Conservation (phyloP, 2,888 invertebrate genomes). For the Dinocampus coccinellae region DNA sequence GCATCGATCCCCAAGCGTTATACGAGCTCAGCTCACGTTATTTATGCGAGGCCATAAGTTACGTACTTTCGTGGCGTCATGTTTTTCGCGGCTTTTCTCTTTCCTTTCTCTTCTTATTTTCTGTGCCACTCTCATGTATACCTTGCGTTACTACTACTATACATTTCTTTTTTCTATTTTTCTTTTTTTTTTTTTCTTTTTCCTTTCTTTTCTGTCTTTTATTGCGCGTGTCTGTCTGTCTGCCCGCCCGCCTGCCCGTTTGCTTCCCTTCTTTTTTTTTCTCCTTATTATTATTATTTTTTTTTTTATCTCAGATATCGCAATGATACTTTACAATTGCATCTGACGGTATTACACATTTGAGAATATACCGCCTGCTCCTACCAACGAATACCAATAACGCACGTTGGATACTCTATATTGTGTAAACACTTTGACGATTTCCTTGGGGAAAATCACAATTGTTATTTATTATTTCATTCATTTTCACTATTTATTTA, state of each 20-base stretch:
- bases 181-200: neutral
- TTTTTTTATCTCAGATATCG: neutral
- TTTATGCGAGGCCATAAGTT: slow-evolving; percentile 47
- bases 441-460: slow-evolving; percentile 22
- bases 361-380: neutral
- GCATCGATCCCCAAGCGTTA: slow-evolving; percentile 44
- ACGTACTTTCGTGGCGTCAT: slow-evolving; percentile 47
- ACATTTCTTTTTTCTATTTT: too few species aligned
- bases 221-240: neutral
- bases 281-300: too few species aligned
- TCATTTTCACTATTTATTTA: neutral
- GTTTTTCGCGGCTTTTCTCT: slow-evolving; percentile 43
- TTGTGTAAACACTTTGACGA: slow-evolving; percentile 27
- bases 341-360: neutral
- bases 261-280: too few species aligned
- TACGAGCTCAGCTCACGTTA: slow-evolving; percentile 42
- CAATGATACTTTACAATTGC: neutral
- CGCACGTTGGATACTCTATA: slow-evolving; percentile 22
- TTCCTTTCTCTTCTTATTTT: slow-evolving; percentile 12
- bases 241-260: neutral
- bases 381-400: slow-evolving; percentile 30
- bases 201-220: neutral
- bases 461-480: slow-evolving; percentile 6
- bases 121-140: slow-evolving; percentile 28
- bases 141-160: slow-evolving; percentile 33